These are phyloP conservation scores for Plebejus melissa DNA, from an alignment of 2,888 invertebrate species.

Conservation along the genomic window DNA sequence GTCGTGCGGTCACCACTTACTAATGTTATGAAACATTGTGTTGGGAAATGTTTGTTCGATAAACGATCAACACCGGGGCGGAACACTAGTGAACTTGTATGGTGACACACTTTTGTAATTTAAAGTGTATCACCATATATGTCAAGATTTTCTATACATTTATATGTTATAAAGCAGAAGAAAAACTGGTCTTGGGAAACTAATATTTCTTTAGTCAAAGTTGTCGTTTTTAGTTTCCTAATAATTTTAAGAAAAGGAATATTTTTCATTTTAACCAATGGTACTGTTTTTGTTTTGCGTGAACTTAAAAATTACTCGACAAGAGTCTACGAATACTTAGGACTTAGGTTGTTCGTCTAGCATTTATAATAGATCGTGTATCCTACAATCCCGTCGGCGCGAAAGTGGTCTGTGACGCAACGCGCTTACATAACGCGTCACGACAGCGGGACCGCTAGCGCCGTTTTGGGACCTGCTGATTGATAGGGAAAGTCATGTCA, in stretches of 20 bases:
- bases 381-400: not conserved
- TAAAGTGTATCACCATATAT: not conserved
- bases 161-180: not conserved
- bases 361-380: not conserved
- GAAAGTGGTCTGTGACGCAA: constrained; percentile 16
- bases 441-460: not conserved
- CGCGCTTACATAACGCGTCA: constrained; percentile 3
- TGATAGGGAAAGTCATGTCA: not conserved
- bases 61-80: not conserved
- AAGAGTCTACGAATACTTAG: not conserved
- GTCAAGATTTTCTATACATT: not conserved
- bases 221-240: too few relatives aligned
- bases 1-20: not conserved
- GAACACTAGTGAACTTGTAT: not conserved
- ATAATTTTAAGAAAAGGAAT: too few relatives aligned
- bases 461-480: not conserved
- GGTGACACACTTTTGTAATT: not conserved
- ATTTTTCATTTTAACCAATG: too few relatives aligned
- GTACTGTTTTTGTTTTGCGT: too few relatives aligned
- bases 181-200: not conserved
- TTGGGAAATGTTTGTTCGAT: not conserved
- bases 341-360: not conserved
- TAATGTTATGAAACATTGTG: not conserved
- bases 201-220: too few relatives aligned
- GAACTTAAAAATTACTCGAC: too few relatives aligned